These are phyloP conservation scores for Philypnodon macrostomus DNA, from an alignment of 2,797 vertebrate species.

Conservation along the genomic window DNA sequence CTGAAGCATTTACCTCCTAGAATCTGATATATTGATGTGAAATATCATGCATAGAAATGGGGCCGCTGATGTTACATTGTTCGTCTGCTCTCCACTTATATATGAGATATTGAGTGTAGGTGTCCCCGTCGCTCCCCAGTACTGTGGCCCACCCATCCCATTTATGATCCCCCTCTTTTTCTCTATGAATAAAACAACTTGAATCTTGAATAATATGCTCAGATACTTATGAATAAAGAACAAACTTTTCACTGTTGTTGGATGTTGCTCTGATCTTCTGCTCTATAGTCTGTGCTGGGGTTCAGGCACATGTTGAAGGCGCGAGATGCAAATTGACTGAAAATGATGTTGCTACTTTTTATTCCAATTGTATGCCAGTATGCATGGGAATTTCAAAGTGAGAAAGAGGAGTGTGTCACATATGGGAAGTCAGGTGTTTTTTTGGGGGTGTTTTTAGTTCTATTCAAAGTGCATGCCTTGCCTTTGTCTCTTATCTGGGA, in stretches of 20 bases:
- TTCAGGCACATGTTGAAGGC: constrained; percentile 7
- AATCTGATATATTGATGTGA: constrained; percentile 25
- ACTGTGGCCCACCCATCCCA: constrained; percentile 29
- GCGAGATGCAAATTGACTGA: constrained; percentile 10
- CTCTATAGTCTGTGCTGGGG: constrained; percentile 20
- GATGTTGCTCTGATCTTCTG: constrained; percentile 21
- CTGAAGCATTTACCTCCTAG: constrained; percentile 18
- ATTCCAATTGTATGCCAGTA: constrained; percentile 1
- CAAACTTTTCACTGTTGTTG: constrained; percentile 7
- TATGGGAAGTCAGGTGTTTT: background rate
- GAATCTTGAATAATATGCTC: constrained; percentile 52
- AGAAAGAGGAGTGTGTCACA: background rate
- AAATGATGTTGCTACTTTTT: constrained; percentile 2
- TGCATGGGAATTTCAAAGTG: constrained; percentile 8
- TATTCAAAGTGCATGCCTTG: background rate
- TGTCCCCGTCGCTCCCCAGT: constrained; percentile 16
- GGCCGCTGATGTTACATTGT: constrained; percentile 15
- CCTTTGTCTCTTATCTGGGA: background rate
- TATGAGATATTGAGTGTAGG: constrained; percentile 49
- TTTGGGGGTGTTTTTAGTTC: background rate
- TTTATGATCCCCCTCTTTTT: constrained; percentile 47
- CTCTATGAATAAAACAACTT: constrained; percentile 63
- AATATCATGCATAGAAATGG: constrained; percentile 29
- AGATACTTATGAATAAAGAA: constrained; percentile 29
- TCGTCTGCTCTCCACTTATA: constrained; percentile 19